Evolutionary conservation across 2,888 invertebrate species (phyloP).

Genomic region (Argynnis bischoffii): DNA sequence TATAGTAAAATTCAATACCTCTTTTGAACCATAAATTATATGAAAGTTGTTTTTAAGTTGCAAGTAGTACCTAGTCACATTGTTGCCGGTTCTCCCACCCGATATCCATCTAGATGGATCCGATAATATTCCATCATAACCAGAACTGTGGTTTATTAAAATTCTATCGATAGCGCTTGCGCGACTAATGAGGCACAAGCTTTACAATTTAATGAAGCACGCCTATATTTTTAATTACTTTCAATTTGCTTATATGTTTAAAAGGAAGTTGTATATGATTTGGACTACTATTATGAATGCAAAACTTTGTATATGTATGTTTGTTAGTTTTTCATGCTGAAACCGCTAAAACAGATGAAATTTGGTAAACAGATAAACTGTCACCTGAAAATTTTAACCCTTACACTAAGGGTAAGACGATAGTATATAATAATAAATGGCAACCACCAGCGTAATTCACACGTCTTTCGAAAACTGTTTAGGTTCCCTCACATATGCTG

Average conservation of each 20-base stretch:
- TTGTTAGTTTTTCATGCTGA: too few species aligned
- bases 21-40: conserved; percentile 28
- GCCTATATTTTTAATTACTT: conserved; percentile 5
- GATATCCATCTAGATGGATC: conserved; percentile 36
- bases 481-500: too few species aligned
- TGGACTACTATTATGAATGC: neutral
- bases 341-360: too few species aligned
- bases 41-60: conserved; percentile 28
- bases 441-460: too few species aligned
- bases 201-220: conserved; percentile 27
- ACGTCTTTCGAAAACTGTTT: too few species aligned
- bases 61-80: conserved; percentile 33
- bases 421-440: too few species aligned
- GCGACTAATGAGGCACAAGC: conserved; percentile 31
- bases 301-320: neutral
- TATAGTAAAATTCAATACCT: neutral
- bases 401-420: too few species aligned
- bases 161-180: conserved; percentile 17
- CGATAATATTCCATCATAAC: conserved; percentile 49
- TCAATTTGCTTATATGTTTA: neutral
- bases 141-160: conserved; percentile 32
- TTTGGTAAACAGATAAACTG: too few species aligned
- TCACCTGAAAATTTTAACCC: too few species aligned
- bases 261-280: neutral
- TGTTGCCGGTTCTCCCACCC: conserved; percentile 29